These are phyloP conservation scores for Pitangus sulphuratus DNA, from an alignment of 2,797 vertebrate species.

Conservation along the genomic window DNA sequence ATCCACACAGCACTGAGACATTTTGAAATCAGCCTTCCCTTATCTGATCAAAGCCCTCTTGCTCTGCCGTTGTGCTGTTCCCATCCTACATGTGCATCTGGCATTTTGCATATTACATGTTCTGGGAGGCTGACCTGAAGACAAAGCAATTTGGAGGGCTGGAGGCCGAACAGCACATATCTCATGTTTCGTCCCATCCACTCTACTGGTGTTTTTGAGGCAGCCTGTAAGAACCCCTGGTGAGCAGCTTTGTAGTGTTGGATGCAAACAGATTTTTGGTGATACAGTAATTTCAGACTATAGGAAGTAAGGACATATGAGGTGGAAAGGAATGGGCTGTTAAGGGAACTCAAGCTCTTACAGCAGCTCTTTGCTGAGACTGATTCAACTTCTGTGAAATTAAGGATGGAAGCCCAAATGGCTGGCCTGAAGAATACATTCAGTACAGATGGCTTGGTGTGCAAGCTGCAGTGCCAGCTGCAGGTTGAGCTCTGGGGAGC, in stretches of 20 bases:
- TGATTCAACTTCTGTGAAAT: neutral
- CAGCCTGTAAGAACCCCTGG: neutral
- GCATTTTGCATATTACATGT: neutral
- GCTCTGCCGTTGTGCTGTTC: neutral
- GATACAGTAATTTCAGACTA: neutral
- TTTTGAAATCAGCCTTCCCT: neutral
- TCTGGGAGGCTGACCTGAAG: neutral
- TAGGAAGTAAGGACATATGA: neutral
- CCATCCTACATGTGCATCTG: neutral
- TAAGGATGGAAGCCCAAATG: neutral
- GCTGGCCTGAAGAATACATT: neutral
- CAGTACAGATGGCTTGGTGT: too few relatives aligned
- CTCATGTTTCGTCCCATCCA: neutral
- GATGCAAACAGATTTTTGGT: neutral
- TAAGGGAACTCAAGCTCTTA: neutral
- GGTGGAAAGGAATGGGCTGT: neutral
- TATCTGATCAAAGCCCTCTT: neutral
- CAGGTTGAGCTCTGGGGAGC: neutral
- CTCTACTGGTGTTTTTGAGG: neutral
- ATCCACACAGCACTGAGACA: neutral
- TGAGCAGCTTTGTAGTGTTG: neutral
- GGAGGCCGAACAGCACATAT: neutral
- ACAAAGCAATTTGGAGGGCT: neutral
- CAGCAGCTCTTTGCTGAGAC: neutral
- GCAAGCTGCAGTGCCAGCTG: neutral